Evolutionary conservation across 1,140 invertebrate species (phyloP), one percentile per base, ranked within the genome.

Genomic region (Aradophagus sp.): DNA sequence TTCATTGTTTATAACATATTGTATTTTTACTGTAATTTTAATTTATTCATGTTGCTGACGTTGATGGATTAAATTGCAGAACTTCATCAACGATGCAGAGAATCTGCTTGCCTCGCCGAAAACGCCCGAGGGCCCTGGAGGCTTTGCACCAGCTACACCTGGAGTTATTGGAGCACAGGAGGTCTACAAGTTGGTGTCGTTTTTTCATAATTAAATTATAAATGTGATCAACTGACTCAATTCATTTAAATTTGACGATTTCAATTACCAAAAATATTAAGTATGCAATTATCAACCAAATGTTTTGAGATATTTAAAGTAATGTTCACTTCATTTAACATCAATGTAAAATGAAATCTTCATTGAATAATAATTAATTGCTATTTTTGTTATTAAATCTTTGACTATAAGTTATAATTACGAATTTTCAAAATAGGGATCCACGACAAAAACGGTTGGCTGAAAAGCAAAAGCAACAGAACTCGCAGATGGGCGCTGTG

Each of bases 151-250:
- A 14, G 90, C 88, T 41, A 97, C 95, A 17, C 95, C 95, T 15
- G 95, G 95, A 63, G 95, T 97, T 7, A 97, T 97, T 72, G 95
- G 95, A 58, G 93, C 95, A 56, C 95, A 97, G 86, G 95, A 97
- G 87, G 93, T 97, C 36, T 97, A 97, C 84, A 91, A 91, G 92
- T 94, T 84, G 77, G 82, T 76, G 36, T 47, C n/a, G 10, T 38
- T 52, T 48, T 6, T 3, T 20, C 10, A 15, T 2, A 7, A n/a
- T n/a, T 29, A 29, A 5, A 29, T 4, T 29, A n/a, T n/a, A 29
- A 2, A 29, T 29, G n/a, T n/a, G n/a, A n/a, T n/a, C n/a, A n/a
- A n/a, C n/a, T n/a, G n/a, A n/a, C n/a, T n/a, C n/a, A n/a, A n/a
- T n/a, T n/a, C n/a, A n/a, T n/a, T n/a, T n/a, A 7, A 17, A 38